Evolutionary conservation across 2,888 invertebrate species (phyloP).

Genomic region (Herminia tarsipennalis): DNA sequence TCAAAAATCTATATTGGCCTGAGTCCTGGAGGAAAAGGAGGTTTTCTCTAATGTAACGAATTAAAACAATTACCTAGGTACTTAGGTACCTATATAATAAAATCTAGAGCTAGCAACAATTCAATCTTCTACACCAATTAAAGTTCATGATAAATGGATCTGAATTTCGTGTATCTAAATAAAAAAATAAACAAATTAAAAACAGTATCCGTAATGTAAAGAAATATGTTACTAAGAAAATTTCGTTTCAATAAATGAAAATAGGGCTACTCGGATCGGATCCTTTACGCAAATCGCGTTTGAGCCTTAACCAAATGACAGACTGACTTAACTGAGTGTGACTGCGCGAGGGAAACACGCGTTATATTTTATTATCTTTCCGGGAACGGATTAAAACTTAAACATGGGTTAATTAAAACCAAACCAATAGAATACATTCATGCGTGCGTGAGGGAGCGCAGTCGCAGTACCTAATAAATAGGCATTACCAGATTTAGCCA

Average conservation of each 20-base stretch:
- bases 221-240: too few relatives aligned
- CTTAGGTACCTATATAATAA: neutral
- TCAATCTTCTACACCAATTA: too few relatives aligned
- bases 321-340: conserved; percentile 50
- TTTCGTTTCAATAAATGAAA: neutral
- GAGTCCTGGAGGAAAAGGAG: too few relatives aligned
- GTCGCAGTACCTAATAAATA: too few relatives aligned
- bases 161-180: too few relatives aligned
- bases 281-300: too few relatives aligned
- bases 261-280: neutral
- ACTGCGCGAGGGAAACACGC: conserved; percentile 41
- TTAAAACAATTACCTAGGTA: neutral
- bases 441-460: neutral
- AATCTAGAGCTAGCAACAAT: neutral
- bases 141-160: too few relatives aligned
- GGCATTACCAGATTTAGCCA: too few relatives aligned
- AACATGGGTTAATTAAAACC: conserved; percentile 17
- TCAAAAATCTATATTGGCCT: too few relatives aligned
- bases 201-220: too few relatives aligned
- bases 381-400: conserved; percentile 37
- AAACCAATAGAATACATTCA: neutral
- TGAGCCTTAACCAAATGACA: conserved; percentile 41
- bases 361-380: conserved; percentile 29
- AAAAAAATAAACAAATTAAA: too few relatives aligned
- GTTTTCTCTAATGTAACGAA: too few relatives aligned